phyloP scores from a whole-genome alignment of 2,797 vertebrate genomes.

The Catostomus latipinnis region DNA sequence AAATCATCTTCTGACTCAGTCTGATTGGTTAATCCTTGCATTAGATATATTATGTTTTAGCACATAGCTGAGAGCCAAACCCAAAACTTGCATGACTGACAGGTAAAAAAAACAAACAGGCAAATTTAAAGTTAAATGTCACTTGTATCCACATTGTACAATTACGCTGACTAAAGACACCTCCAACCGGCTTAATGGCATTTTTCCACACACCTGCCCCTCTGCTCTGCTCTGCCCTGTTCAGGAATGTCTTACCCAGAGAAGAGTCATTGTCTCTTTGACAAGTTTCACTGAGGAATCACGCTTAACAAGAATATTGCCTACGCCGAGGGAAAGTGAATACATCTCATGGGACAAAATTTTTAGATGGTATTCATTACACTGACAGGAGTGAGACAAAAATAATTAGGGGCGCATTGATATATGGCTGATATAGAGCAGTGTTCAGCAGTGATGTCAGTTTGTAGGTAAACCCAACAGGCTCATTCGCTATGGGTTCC shows the following conservation, averaged over 20 bases:
- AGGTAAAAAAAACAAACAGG: conserved; percentile 20
- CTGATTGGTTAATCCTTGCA: not conserved
- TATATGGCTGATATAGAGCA: no score
- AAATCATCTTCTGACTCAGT: not conserved
- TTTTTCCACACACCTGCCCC: conserved; percentile 56
- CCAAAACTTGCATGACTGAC: conserved; percentile 21
- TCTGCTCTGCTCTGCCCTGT: conserved; percentile 54
- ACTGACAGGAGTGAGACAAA: conserved; percentile 13
- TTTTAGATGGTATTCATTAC: not conserved
- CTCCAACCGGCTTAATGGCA: conserved; percentile 69
- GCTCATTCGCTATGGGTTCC: no score
- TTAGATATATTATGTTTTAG: conserved; percentile 19
- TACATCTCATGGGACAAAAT: conserved; percentile 1
- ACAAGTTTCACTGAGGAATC: conserved; percentile 15
- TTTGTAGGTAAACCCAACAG: no score
- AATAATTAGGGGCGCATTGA: no score
- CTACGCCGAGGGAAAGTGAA: not conserved
- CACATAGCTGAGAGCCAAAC: conserved; percentile 25
- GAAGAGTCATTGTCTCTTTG: not conserved
- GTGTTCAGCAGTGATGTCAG: no score
- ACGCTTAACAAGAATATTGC: not conserved
- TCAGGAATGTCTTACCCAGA: conserved; percentile 54
- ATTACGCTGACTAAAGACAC: conserved; percentile 15
- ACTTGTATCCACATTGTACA: conserved; percentile 14
- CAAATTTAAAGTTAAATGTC: conserved; percentile 19